These are phyloP conservation scores for Drosophila arawakana DNA, from an alignment of 1,140 invertebrate genomes.

Conservation along the genomic window DNA sequence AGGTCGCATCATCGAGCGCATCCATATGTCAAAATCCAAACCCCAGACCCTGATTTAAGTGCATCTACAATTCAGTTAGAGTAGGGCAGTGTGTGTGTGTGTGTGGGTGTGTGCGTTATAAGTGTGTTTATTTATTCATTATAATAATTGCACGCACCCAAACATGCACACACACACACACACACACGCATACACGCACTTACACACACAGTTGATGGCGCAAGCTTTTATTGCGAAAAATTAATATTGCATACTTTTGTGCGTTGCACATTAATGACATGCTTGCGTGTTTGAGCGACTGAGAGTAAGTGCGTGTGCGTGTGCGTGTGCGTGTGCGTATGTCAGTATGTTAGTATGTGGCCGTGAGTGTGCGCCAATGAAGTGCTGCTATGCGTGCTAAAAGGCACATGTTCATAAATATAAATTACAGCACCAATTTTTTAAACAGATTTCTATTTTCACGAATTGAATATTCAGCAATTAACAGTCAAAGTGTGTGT, in stretches of 20 bases:
- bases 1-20: constrained; percentile 11
- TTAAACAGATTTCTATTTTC: constrained; percentile 29
- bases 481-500: constrained; percentile 14
- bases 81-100: constrained; percentile 4
- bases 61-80: constrained; percentile 19
- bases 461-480: neutral
- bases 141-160: constrained; percentile 48
- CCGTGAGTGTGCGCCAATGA: neutral
- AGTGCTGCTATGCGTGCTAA: constrained; percentile 19
- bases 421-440: constrained; percentile 38
- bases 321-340: neutral
- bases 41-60: constrained; percentile 3
- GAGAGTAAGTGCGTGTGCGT: neutral
- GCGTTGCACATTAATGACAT: constrained; percentile 39
- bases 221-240: constrained; percentile 35
- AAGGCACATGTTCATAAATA: constrained; percentile 34
- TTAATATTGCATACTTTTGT: constrained; percentile 63
- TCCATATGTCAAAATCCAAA: constrained; percentile 12
- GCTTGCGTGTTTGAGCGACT: neutral
- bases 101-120: constrained; percentile 5
- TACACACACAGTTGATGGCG: neutral
- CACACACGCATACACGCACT: neutral
- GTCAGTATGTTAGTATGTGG: neutral
- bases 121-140: constrained; percentile 61
- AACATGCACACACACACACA: neutral